These are phyloP conservation scores for Subanguina moxae DNA, from an alignment of 1,140 invertebrate species.

Conservation along the genomic window DNA sequence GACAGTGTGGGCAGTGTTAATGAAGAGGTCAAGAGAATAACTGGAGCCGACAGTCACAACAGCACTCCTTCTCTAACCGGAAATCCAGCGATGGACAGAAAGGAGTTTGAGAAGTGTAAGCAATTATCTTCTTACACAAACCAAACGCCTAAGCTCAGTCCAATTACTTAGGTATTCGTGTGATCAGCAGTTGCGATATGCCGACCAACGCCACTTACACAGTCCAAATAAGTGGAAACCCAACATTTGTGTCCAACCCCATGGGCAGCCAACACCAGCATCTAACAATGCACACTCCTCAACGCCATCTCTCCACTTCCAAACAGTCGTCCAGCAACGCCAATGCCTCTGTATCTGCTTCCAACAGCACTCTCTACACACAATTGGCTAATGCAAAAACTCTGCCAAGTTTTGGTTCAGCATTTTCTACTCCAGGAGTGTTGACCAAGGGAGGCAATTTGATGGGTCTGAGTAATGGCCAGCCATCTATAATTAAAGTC, in stretches of 20 bases:
- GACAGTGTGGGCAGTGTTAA: constrained; percentile 27
- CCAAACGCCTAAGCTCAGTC: not conserved
- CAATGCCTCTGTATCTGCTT: constrained; percentile 15
- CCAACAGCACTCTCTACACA: not conserved
- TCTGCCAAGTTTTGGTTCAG: constrained; percentile 1
- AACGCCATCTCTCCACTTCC: constrained; percentile 8
- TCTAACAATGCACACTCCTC: constrained; percentile 11
- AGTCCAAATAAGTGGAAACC: not conserved
- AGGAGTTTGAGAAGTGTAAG: not conserved
- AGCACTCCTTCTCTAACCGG: constrained; percentile 2
- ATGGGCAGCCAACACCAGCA: not conserved
- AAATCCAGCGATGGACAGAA: constrained; percentile 15
- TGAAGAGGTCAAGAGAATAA: constrained; percentile 11
- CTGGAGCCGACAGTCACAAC: constrained; percentile 4
- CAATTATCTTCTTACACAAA: not conserved
- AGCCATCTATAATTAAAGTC: constrained; percentile 21
- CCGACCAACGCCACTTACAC: not conserved
- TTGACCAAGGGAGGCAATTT: not conserved
- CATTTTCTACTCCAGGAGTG: not conserved
- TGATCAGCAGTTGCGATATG: not conserved
- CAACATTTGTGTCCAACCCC: constrained; percentile 11
- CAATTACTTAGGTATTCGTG: not conserved
- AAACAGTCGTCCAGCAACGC: not conserved
- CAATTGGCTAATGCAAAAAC: not conserved
- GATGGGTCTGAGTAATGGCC: not conserved